Percentiles rank a stretch among this genome's conserved stretches.
These are phyloP conservation scores for Drosophila pallidifrons DNA, from an alignment of 1,140 invertebrate genomes.

Conservation along the genomic window DNA sequence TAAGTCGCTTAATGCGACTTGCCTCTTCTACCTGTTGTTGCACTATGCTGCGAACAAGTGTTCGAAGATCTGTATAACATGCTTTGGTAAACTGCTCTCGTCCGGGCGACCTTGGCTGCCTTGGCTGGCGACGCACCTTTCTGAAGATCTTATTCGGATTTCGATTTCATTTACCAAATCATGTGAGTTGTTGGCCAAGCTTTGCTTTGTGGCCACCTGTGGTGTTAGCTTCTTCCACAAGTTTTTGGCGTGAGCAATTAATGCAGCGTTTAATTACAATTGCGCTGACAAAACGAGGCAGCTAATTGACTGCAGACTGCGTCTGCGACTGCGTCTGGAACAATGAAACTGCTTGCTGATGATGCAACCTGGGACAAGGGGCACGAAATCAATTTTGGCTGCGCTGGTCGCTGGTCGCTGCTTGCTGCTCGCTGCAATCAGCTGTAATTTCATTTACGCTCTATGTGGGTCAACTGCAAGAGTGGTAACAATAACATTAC, in stretches of 20 bases:
- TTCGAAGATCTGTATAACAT: conserved; percentile 35
- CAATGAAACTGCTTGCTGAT: conserved; percentile 20
- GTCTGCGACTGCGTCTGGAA: conserved; percentile 11
- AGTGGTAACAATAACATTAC: conserved; percentile 76
- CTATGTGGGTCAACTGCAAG: conserved; percentile 69
- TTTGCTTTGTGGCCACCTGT: conserved; percentile 59
- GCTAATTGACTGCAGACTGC: conserved; percentile 52
- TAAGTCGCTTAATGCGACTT: conserved; percentile 35
- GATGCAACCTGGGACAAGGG: conserved; percentile 55
- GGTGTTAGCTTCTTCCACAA: conserved; percentile 46
- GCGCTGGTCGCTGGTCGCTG: not conserved
- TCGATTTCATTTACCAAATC: conserved; percentile 31
- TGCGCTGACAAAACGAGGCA: conserved; percentile 47
- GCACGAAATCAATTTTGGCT: conserved; percentile 64
- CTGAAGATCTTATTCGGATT: conserved; percentile 37
- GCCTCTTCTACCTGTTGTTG: conserved; percentile 1
- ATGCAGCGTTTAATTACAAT: conserved; percentile 62
- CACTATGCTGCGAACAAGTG: not conserved
- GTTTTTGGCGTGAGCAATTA: conserved; percentile 63
- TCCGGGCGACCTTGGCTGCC: conserved; percentile 38
- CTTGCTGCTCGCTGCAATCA: conserved; percentile 47
- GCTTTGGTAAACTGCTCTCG: conserved; percentile 53
- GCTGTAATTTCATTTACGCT: conserved; percentile 72
- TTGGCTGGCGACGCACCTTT: conserved; percentile 20
- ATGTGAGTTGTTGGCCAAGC: conserved; percentile 19